These are phyloP conservation scores for Athripsodes cinereus DNA, from an alignment of 2,888 invertebrate species.

Conservation along the genomic window DNA sequence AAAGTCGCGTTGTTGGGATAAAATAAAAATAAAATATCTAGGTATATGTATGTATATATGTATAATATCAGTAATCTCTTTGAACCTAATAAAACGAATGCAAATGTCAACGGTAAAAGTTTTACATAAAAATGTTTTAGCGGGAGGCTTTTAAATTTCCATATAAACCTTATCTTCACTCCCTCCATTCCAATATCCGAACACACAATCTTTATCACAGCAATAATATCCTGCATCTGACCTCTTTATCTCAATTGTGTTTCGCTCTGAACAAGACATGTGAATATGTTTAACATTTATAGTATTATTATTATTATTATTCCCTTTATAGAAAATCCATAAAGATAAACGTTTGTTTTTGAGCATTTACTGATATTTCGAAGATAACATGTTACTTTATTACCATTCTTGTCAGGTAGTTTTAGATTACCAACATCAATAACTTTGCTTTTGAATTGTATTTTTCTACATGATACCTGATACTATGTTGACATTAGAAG, in stretches of 20 bases:
- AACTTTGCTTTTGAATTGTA: neutral
- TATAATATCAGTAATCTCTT: neutral
- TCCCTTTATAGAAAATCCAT: neutral
- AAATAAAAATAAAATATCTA: neutral
- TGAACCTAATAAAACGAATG: neutral
- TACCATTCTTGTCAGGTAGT: neutral
- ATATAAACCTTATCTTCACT: neutral
- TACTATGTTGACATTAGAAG: neutral
- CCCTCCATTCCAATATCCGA: neutral
- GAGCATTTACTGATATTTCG: neutral
- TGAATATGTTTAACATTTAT: neutral
- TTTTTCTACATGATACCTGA: neutral
- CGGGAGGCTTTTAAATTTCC: too few relatives aligned
- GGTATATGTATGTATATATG: neutral
- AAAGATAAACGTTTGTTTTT: neutral
- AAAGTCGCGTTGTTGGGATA: neutral
- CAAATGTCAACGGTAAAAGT: neutral
- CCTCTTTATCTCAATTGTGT: constrained; percentile 2
- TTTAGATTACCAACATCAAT: constrained; percentile 1
- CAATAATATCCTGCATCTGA: constrained; percentile 6
- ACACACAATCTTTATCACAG: constrained; percentile 5
- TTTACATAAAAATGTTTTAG: too few relatives aligned
- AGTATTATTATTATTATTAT: neutral
- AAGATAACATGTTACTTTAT: neutral
- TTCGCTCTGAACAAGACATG: neutral